Conservation (phyloP, 2,797 vertebrate species). For the Coendou prehensilis region DNA sequence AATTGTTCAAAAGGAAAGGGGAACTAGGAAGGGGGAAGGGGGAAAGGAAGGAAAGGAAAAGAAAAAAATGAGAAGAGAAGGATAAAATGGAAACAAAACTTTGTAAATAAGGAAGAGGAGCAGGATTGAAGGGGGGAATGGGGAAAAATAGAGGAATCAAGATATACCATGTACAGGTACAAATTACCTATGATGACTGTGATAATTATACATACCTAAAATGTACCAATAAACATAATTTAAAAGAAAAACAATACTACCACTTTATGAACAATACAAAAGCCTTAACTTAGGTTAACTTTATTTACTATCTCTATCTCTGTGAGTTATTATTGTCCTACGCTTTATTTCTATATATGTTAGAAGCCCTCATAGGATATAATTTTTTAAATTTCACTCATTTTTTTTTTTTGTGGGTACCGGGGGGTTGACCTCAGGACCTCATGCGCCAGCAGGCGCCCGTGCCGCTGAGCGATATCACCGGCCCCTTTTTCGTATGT, state of each 20-base stretch:
- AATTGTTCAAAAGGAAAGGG: background rate
- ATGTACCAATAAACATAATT: background rate
- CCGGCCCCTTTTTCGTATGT: no score
- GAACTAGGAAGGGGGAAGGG: background rate
- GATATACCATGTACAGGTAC: background rate
- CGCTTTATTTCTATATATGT: background rate
- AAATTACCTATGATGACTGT: background rate
- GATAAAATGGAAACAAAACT: background rate
- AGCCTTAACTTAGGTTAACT: background rate
- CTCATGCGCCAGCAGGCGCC: no score
- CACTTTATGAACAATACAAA: background rate
- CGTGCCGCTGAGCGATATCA: no score
- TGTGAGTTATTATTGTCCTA: background rate
- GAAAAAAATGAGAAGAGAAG: background rate
- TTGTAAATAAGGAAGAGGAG: background rate
- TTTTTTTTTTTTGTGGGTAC: background rate
- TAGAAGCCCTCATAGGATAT: background rate
- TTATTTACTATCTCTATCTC: background rate
- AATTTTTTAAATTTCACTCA: background rate
- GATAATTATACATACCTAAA: background rate
- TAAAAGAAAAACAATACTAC: background rate
- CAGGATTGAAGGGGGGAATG: background rate
- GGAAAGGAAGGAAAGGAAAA: background rate
- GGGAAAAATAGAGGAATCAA: background rate
- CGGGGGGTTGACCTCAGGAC: no score